Evolutionary conservation across 2,113 vertebrate genomes (phyloP).

Genomic region (Melanerpes formicivorus): DNA sequence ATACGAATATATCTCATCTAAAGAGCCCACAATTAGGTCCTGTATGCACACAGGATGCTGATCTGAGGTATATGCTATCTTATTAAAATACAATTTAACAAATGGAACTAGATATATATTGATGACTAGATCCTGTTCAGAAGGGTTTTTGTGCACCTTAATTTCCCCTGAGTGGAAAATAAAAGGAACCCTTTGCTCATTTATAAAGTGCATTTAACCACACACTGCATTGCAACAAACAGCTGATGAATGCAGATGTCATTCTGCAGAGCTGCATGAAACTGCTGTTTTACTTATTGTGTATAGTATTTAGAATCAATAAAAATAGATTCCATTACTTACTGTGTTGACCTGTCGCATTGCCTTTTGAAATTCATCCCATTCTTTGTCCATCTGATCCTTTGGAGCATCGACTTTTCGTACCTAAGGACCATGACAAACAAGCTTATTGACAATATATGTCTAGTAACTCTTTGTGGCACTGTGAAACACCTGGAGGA

Average conservation of each 20-base stretch:
- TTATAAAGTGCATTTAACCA: conserved; percentile 54
- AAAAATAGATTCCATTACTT: conserved; percentile 59
- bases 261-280: conserved; percentile 60
- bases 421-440: conserved; percentile 70
- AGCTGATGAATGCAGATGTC: conserved; percentile 50
- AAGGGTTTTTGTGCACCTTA: not conserved
- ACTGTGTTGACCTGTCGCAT: conserved; percentile 93
- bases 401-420: conserved; percentile 96
- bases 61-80: not conserved
- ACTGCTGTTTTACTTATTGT: conserved; percentile 57
- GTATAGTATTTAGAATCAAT: conserved; percentile 56
- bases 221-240: conserved; percentile 35
- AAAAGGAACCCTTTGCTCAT: conserved; percentile 51
- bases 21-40: not conserved
- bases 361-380: conserved; percentile 98
- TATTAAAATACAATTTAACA: not conserved
- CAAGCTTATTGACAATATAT: not conserved
- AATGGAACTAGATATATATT: not conserved
- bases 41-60: not conserved
- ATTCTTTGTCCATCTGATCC: conserved; percentile 98
- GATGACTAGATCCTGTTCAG: not conserved
- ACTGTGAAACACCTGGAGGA: not conserved
- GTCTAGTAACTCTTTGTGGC: not conserved
- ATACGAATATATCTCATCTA: not conserved
- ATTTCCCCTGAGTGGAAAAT: not conserved